A percentile compares a stretch with the other conserved stretches of the same genome.
Conservation (phyloP, 1,140 invertebrate genomes). For the Lasioglossum baleicum region DNA sequence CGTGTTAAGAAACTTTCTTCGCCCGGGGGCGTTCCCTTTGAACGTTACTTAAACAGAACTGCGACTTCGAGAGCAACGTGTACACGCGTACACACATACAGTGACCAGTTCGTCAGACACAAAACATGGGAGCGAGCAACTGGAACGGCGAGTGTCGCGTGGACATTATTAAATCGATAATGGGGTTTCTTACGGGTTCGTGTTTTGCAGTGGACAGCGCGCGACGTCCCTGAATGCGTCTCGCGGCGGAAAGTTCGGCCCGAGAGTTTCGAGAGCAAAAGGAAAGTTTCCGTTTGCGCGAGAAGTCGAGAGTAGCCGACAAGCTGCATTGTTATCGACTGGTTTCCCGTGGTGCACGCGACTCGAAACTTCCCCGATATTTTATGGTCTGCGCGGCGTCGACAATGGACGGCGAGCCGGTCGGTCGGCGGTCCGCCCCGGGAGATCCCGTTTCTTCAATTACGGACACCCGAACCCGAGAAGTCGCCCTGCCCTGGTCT, state of each 20-base stretch:
- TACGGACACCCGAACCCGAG: background rate
- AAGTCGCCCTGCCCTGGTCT: background rate
- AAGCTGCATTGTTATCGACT: conserved; percentile 39
- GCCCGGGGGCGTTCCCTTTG: background rate
- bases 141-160: background rate
- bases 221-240: background rate
- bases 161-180: conserved; percentile 36
- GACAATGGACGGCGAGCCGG: conserved; percentile 11
- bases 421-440: background rate
- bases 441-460: conserved; percentile 20
- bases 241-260: conserved; percentile 13
- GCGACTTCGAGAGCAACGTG: conserved; percentile 6
- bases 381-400: conserved; percentile 28
- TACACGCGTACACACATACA: background rate
- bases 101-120: background rate
- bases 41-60: background rate
- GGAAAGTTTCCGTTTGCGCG: conserved; percentile 31
- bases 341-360: conserved; percentile 14
- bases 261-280: conserved; percentile 2
- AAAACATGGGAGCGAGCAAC: background rate
- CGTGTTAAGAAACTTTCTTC: background rate
- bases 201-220: background rate
- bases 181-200: background rate
- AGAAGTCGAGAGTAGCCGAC: conserved; percentile 25
- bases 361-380: conserved; percentile 50